phyloP scores from a whole-genome alignment of 2,113 vertebrate species.

The Festucalex cinctus region DNA sequence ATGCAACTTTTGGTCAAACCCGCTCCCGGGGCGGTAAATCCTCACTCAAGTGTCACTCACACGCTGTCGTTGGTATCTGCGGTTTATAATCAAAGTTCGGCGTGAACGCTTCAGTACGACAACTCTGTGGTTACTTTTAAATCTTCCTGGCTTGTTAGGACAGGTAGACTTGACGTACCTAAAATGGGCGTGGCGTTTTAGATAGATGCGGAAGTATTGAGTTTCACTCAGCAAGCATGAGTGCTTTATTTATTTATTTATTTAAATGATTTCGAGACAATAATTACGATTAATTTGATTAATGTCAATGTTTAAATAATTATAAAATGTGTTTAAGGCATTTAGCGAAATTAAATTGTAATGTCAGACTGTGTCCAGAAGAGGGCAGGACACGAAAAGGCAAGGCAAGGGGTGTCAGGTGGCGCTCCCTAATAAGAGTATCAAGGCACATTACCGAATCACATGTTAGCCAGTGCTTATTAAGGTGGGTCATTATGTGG shows the following conservation, averaged over 20 bases:
- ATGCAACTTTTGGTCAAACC: not conserved
- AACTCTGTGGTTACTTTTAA: not conserved
- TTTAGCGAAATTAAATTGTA: not conserved
- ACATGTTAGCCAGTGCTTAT: too few relatives aligned
- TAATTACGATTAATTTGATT: not conserved
- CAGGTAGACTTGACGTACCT: constrained; percentile 31
- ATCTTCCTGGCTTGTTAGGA: constrained; percentile 13
- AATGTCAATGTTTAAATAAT: not conserved
- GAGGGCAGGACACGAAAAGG: not conserved
- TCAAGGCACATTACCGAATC: not conserved
- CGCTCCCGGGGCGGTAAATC: not conserved
- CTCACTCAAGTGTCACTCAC: not conserved
- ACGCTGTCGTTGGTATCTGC: not conserved
- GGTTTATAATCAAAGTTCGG: not conserved
- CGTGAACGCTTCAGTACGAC: not conserved
- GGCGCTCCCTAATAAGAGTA: not conserved
- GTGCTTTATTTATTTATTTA: not conserved
- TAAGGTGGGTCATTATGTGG: too few relatives aligned
- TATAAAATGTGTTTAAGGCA: not conserved
- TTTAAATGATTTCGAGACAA: not conserved
- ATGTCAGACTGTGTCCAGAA: not conserved
- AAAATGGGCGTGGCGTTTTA: not conserved
- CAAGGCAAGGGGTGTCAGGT: not conserved
- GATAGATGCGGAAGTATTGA: not conserved
- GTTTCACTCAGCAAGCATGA: not conserved